Percentiles rank a stretch among this genome's conserved stretches.
Evolutionary conservation across 2,888 invertebrate genomes (phyloP).

Genomic region (Eretmocerus hayati): DNA sequence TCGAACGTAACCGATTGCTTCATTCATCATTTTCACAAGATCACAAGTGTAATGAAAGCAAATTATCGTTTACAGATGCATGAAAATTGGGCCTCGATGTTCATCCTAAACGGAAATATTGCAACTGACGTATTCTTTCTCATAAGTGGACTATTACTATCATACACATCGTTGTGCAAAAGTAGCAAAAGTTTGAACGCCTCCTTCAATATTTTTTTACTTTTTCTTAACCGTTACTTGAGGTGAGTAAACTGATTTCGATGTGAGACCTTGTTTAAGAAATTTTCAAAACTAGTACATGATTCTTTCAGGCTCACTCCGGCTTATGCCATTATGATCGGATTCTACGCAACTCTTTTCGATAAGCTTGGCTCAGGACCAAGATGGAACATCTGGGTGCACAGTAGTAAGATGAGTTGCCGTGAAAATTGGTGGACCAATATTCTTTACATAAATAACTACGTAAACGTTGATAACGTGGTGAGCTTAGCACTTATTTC

Average conservation of each 20-base stretch:
- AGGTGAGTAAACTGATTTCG: conserved; percentile 47
- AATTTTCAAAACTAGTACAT: conserved; percentile 7
- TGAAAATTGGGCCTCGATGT: conserved; percentile 31
- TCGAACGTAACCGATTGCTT: too few relatives aligned
- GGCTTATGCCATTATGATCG: conserved; percentile 63
- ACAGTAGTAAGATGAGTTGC: conserved; percentile 40
- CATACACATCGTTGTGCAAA: conserved; percentile 30
- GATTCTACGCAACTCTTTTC: conserved; percentile 67
- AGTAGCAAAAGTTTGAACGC: conserved; percentile 24
- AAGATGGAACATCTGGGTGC: conserved; percentile 59
- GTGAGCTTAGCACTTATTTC: too few relatives aligned
- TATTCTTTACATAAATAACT: conserved; percentile 45
- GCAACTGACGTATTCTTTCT: conserved; percentile 42
- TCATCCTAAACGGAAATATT: conserved; percentile 41
- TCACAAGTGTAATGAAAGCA: too few relatives aligned
- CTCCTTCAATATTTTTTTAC: conserved; percentile 52
- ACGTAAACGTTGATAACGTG: conserved; percentile 35
- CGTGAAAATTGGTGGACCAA: conserved; percentile 45
- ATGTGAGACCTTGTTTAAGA: neutral
- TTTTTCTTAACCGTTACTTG: conserved; percentile 63
- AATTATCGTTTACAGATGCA: conserved; percentile 33
- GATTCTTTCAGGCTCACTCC: conserved; percentile 58
- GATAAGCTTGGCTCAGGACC: conserved; percentile 66
- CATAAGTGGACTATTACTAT: conserved; percentile 37
- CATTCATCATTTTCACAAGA: too few relatives aligned